Evolutionary conservation across 1,140 invertebrate genomes (phyloP), one percentile per base, ranked within the genome.

Genomic region (Pseudomyrmex pallidus): DNA sequence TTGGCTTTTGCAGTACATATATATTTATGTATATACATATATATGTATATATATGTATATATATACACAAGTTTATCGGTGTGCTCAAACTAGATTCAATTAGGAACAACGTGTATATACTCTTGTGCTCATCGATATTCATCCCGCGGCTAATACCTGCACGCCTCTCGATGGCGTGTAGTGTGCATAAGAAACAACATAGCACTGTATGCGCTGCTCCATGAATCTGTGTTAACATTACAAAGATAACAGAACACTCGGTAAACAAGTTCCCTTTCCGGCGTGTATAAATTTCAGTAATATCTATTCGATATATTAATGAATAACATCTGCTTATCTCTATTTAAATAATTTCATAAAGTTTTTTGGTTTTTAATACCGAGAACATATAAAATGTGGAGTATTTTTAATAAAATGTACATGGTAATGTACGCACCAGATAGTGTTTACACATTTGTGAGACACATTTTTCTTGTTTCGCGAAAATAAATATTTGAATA

Each of bases 91-190:
- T 82, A 82, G 70, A 82, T 82, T 82, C 78, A 82, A 82, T 82
- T 82, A 82, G 78, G 70, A 48, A 82, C 70, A 82, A 10, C 68
- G 50, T 82, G 78, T 74, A 74, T 82, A 82, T 82, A 82, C 70
- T 70, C 66, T n/a, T 52, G 70, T 74, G 78, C 57, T 74, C 78
- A 82, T 82, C 78, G 78, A 82, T 82, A 82, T 82, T 82, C 78
- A 82, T 82, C 78, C 70, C 70, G 78, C 57, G 20, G 57, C 78
- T 82, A 82, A 82, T 82, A 82, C 78, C 84, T 85, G 84, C 66
- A 52, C 77, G 61, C 56, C 56, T 50, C 73, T 87, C 83, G 80
- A 83, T 70, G 80, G 77, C 80, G 64, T 77, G 74, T 68, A 85
- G 22, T 17, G 78, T 44, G 68, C 78, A 82, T 82, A 82, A 82